Base-by-base conservation (phyloP, 2,113 vertebrate genomes). In the Gymnogyps californianus region DNA sequence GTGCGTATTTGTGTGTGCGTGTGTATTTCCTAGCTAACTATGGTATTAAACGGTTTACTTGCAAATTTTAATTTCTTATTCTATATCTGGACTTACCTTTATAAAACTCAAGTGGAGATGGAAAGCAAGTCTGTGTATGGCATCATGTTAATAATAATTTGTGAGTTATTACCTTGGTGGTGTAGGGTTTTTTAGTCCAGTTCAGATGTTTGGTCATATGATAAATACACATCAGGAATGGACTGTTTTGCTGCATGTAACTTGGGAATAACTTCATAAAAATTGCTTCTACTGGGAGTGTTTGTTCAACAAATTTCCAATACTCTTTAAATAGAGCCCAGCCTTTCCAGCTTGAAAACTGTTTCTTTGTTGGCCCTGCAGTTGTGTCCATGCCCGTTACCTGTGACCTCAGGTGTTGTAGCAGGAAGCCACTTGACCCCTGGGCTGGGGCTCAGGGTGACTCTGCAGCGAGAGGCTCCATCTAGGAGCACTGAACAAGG, bases 331-430 rank as follows among this genome's bases (percentile, higher is more conserved):
- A 89, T 47, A 71, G 4, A 83, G 13, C 38, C 3, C 10, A 32
- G 17, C 17, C 44, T 77, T 77, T 83, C 16, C 42, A 75, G 9
- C 28, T 55, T 69, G 61, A 57, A 85, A 80, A 51, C 32, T 44
- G 4, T n/a, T 46, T n/a, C 11, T 44, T n/a, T 32, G 22, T 44
- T 75, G 67, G 32, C 38, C 29, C 17, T 76, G 32, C 32, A 28
- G 24, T 44, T 81, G 24, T 24, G 21, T 82, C 38, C 0, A 1
- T 64, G 51, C 38, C 29, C 31, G 3, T 38, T 24, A 17, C 29
- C 2, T 0, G 1, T 65, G 64, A 54, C 25, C 21, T 71, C 0
- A 5, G 31, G 16, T 2, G 1, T 17, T 64, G 13, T 16, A 83
- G 36, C 25, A 57, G 28, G 28, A 70, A 65, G 34, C 5, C 9